Conservation (phyloP, 1,140 invertebrate species). For the Amphibalanus amphitrite region DNA sequence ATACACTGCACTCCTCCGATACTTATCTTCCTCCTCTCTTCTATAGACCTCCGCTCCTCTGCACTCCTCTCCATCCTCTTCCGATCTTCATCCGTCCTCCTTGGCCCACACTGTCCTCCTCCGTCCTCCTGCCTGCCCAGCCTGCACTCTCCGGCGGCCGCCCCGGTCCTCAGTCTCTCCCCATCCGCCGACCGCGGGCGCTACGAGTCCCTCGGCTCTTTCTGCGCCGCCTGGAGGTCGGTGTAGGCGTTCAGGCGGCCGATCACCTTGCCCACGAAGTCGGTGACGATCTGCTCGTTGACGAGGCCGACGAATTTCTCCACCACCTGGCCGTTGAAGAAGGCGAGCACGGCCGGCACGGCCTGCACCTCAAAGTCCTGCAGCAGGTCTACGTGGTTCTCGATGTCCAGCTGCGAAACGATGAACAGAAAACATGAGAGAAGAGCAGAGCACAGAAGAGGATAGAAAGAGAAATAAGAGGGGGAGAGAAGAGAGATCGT, state of each 20-base stretch:
- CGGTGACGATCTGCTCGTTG: constrained; percentile 14
- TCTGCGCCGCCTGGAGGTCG: neutral
- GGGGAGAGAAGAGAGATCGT: neutral
- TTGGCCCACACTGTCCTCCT: no score
- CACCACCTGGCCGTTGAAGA: constrained; percentile 14
- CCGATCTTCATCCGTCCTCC: no score
- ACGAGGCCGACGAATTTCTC: constrained; percentile 19
- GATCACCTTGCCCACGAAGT: constrained; percentile 17
- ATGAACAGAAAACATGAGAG: neutral
- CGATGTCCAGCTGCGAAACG: constrained; percentile 12
- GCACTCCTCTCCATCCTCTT: no score
- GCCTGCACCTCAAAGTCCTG: constrained; percentile 16
- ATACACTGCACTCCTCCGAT: no score
- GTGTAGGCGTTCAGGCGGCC: neutral
- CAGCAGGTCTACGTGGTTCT: constrained; percentile 12
- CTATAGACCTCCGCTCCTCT: no score
- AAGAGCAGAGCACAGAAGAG: neutral
- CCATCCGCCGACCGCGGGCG: no score
- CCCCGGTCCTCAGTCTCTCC: no score
- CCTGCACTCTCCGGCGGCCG: no score
- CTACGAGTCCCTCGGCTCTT: no score
- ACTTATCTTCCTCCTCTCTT: no score
- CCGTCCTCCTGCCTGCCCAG: no score
- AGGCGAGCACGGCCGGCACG: constrained; percentile 17
- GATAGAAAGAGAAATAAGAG: constrained; percentile 6